These are phyloP conservation scores for Nannospalax galili DNA, from an alignment of 2,113 vertebrate genomes.

Conservation along the genomic window DNA sequence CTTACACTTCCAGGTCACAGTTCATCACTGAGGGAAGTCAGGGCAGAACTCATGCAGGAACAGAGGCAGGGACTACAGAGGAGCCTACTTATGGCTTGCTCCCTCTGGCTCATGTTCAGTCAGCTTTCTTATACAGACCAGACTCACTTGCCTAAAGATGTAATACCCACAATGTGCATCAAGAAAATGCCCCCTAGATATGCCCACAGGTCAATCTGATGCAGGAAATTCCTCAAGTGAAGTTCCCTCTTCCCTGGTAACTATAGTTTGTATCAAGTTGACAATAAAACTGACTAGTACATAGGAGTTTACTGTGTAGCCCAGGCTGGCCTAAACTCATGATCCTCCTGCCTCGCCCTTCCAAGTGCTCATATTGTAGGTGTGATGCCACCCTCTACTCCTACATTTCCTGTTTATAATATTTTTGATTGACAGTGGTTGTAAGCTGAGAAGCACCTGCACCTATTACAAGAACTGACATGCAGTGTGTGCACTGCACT, in stretches of 20 bases:
- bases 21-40: neutral
- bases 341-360: neutral
- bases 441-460: neutral
- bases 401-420: neutral
- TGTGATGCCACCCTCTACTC: too few species aligned
- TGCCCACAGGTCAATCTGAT: neutral
- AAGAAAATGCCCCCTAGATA: neutral
- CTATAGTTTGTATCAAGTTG: neutral
- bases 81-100: neutral
- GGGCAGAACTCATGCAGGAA: neutral
- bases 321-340: neutral
- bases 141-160: neutral
- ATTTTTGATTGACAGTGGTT: too few species aligned
- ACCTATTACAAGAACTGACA: neutral
- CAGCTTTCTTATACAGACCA: neutral
- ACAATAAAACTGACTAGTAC: neutral
- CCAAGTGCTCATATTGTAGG: neutral
- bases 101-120: neutral
- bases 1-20: neutral
- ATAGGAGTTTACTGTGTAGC: neutral
- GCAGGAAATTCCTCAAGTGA: neutral
- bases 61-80: neutral
- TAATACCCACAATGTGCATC: neutral
- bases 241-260: neutral
- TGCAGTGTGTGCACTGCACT: too few species aligned